Evolutionary conservation across 2,888 invertebrate species (phyloP), one percentile per base, ranked within the genome.

Genomic region (Yponomeuta sedellus): DNA sequence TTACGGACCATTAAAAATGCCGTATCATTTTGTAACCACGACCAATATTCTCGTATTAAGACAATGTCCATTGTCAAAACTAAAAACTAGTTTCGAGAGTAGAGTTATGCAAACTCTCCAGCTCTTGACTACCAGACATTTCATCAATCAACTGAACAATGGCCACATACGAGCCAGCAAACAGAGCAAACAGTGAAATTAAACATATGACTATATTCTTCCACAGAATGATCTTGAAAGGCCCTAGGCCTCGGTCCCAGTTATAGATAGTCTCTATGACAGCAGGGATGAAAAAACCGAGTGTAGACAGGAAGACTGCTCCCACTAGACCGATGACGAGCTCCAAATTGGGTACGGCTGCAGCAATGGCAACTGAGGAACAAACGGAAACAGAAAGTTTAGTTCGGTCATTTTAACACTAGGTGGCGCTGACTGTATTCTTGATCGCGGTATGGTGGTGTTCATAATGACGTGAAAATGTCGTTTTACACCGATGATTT

Each of bases 301-400:
- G 88, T 11, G 94, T 93, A 6, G 95, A 94, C 75, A 95, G 94
- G 74, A 94, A 94, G 10, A 94, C 92, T 3, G 98, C 95, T 1
- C 98, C 98, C 0, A 98, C 96, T 58, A 98, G 88, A 8, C 96
- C 95, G 70, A 98, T 98, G 69, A 98, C 94, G 0, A 97, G 93
- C 67, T 96, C 96, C 67, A 98, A 83, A 73, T 97, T 93, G 3
- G 97, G 97, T 34, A 98, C 95, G 5, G 94, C 92, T 2, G 94
- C 93, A 0, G 97, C 96, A 64, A 97, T 79, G 10, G 92, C 88
- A 71, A 96, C 96, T 92, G 93, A 74, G 81, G 93, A 73, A 57
- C 83, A 19, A 69, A 25, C 25, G 25, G 25, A 25, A 5, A 25
- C 25, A 25, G 25, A 25, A 4, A 25, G 25, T 25, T 25, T 25